phyloP scores from a whole-genome alignment of 1,140 invertebrate species.

The Armadillidium nasatum region DNA sequence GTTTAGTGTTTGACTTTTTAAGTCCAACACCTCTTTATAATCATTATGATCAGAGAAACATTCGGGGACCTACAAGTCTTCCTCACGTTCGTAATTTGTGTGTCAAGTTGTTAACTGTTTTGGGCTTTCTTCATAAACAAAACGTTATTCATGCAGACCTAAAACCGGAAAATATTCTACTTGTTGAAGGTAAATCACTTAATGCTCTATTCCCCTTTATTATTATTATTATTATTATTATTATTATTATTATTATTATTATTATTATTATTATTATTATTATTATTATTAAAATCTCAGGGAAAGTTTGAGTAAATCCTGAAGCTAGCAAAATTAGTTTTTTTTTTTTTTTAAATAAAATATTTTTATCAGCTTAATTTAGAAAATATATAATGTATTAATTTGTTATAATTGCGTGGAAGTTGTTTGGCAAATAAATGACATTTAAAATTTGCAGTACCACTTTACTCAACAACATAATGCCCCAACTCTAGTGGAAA shows the following conservation, averaged over 20 bases:
- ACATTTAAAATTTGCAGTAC: too few relatives aligned
- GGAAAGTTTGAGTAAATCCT: too few relatives aligned
- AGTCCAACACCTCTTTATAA: constrained; percentile 46
- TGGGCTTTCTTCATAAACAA: constrained; percentile 50
- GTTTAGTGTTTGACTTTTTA: constrained; percentile 49
- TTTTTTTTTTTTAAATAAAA: too few relatives aligned
- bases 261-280: too few relatives aligned
- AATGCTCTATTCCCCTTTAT: not conserved
- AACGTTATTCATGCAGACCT: constrained; percentile 52
- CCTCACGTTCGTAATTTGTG: constrained; percentile 47
- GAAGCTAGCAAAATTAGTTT: not conserved
- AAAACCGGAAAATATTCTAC: constrained; percentile 52
- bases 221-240: constrained; percentile 17
- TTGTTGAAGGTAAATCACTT: constrained; percentile 40
- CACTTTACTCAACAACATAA: too few relatives aligned
- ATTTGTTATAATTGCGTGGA: too few relatives aligned
- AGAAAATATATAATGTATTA: too few relatives aligned
- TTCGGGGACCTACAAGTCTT: constrained; percentile 43
- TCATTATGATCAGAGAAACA: constrained; percentile 42
- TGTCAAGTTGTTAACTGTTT: constrained; percentile 47
- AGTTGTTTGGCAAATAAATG: too few relatives aligned
- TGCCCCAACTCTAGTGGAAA: too few relatives aligned
- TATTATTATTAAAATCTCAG: too few relatives aligned
- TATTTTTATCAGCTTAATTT: too few relatives aligned
- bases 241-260: not conserved